Evolutionary conservation across 2,888 invertebrate species (phyloP).

Genomic region (Dendrolimus pini): DNA sequence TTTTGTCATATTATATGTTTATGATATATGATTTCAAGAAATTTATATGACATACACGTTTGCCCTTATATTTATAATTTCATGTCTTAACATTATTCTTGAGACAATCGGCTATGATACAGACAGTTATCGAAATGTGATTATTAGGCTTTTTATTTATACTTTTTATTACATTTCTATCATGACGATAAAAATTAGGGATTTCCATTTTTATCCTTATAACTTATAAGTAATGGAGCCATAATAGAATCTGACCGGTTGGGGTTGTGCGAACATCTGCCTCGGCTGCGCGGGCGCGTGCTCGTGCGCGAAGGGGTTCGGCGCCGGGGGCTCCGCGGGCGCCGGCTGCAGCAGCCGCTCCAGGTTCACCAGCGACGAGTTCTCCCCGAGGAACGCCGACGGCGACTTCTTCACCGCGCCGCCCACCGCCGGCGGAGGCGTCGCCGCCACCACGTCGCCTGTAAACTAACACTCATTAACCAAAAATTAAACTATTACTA

Average conservation of each 20-base stretch:
- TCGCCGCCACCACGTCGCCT: constrained; percentile 71
- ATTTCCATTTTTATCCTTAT: no score
- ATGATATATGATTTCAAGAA: no score
- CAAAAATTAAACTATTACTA: neutral
- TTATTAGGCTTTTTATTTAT: no score
- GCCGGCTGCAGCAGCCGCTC: constrained; percentile 89
- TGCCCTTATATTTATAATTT: no score
- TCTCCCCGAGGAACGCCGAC: constrained; percentile 97
- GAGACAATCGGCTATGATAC: no score
- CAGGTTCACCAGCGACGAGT: constrained; percentile 96
- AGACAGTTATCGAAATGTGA: no score
- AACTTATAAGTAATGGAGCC: no score
- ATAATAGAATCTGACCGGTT: neutral
- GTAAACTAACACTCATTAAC: constrained; percentile 1
- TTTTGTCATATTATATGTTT: no score
- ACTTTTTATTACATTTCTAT: no score
- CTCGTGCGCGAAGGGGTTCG: constrained; percentile 31
- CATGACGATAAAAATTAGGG: no score
- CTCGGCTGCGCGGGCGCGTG: constrained; percentile 33
- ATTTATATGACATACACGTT: no score
- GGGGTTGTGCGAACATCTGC: neutral
- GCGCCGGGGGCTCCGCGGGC: constrained; percentile 19
- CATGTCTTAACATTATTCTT: no score
- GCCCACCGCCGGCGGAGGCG: constrained; percentile 71
- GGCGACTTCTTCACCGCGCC: constrained; percentile 91